Evolutionary conservation across 1,140 invertebrate species (phyloP), one percentile per base, ranked within the genome.

Genomic region (Calephelis virginiensis): DNA sequence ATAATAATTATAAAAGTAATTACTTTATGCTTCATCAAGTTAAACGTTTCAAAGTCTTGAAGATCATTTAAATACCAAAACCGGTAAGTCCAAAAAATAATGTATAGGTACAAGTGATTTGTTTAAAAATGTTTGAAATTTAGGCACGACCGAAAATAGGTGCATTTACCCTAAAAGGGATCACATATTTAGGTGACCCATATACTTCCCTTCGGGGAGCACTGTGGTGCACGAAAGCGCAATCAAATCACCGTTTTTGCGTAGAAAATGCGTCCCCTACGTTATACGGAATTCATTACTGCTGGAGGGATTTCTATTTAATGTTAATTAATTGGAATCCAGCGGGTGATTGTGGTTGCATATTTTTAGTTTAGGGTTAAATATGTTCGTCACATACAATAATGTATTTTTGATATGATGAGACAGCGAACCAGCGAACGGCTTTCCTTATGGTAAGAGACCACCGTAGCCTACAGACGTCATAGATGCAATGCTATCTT

Each of bases 181-280:
- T 66, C 63, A 38, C 65, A 76, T 82, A 82, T 83, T 81, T 78
- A 82, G 83, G 81, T 85, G 78, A 87, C 85, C 85, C 74, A 87
- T 56, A 83, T 84, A 46, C 71, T 56, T 69, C 78, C 82, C 82
- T 73, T 67, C 67, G 53, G 75, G 73, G 78, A 74, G 73, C 72
- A 62, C n/a, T 64, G 71, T 14, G 63, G 56, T 80, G 82, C 78
- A 80, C 73, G 77, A 71, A 73, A 79, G 67, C 84, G 83, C 83
- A 86, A 84, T 81, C 78, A 82, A 80, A 85, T 82, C 69, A 76
- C 70, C 69, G 75, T 77, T 77, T 75, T 73, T 80, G 72, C 77
- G 71, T 73, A 72, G 64, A 70, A 64, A 28, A 17, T 17, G 63
- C 61, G 50, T 63, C 66, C 76, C 74, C 70, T 67, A 53, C 56